Evolutionary conservation across 2,888 invertebrate genomes (phyloP), one percentile per base, ranked within the genome.

Genomic region (Lissonota sp.): DNA sequence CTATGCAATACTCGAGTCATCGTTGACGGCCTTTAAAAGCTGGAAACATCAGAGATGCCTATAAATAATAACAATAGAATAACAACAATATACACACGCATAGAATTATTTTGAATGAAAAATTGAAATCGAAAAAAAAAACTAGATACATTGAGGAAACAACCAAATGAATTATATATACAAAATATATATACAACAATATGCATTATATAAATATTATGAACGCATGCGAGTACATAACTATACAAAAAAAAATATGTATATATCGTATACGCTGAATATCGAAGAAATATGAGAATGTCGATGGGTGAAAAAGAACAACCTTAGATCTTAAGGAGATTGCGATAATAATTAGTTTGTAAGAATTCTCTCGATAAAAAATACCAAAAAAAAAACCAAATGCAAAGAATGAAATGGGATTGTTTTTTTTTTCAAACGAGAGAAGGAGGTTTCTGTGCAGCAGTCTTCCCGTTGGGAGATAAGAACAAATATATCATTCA

Each of bases 341-440:
- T 80, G 85, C 90, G 92, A 92, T 92, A 92, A 92, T 92, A 92
- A 92, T 91, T 92, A 92, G 92, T 75, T 84, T 63, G 84, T 92
- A 92, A 92, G 92, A 84, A 85, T 88, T 84, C 80, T 85, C 77
- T 62, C 67, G 78, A 71, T 64, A 58, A 74, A 80, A 79, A 74
- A 76, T 67, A 73, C 69, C 69, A 62, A 76, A 66, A 53, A 53
- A 12, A 51, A 26, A 26, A 73, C 69, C 69, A 62, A 76, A 66
- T 57, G 57, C 26, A 60, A 75, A 77, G 49, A 46, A 51, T 16
- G 57, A 55, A 67, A 64, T 74, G 69, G 64, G 55, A 60, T 62
- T 14, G 16, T 70, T 66, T 74, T 72, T 73, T 74, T 76, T 71
- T 58, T 66, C 14, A 51, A 76, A 71, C 44, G 40, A 58, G 70